Evolutionary conservation across 2,888 invertebrate species (phyloP).

Genomic region (Neoscelio sp.): DNA sequence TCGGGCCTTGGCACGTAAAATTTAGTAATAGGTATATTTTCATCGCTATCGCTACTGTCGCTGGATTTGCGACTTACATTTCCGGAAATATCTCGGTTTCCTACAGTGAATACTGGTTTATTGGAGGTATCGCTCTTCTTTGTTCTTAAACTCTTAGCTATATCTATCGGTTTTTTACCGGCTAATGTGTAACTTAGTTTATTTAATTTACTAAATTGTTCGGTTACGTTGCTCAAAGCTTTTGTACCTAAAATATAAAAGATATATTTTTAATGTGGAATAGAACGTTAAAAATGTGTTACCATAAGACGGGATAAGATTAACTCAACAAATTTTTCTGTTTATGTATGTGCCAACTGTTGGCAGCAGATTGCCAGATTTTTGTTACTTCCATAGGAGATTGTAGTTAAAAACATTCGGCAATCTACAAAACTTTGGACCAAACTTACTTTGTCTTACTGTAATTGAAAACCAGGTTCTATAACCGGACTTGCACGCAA

Average conservation of each 20-base stretch:
- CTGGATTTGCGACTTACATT: conserved; percentile 82
- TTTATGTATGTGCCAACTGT: too few species aligned
- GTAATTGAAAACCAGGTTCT: too few species aligned
- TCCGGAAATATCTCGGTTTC: conserved; percentile 80
- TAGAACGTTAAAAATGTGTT: too few species aligned
- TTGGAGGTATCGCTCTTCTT: conserved; percentile 68
- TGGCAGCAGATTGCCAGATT: too few species aligned
- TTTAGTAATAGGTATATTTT: conserved; percentile 83
- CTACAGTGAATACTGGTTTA: conserved; percentile 79
- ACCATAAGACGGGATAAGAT: too few species aligned
- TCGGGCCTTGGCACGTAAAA: conserved; percentile 72
- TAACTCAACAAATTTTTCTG: too few species aligned
- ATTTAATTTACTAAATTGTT: conserved; percentile 93
- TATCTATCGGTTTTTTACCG: conserved; percentile 75
- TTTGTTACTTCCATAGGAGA: too few species aligned
- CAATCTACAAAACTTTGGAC: too few species aligned
- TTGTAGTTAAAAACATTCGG: too few species aligned
- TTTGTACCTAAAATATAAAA: conserved; percentile 88
- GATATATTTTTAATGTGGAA: not conserved
- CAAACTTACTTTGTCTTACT: too few species aligned
- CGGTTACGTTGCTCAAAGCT: conserved; percentile 93
- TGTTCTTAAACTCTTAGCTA: conserved; percentile 71
- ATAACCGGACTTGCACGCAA: too few species aligned
- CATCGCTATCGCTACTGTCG: conserved; percentile 85
- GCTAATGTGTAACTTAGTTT: conserved; percentile 88